Evolutionary conservation across 2,797 vertebrate species (phyloP).

Genomic region (Semaprochilodus insignis): DNA sequence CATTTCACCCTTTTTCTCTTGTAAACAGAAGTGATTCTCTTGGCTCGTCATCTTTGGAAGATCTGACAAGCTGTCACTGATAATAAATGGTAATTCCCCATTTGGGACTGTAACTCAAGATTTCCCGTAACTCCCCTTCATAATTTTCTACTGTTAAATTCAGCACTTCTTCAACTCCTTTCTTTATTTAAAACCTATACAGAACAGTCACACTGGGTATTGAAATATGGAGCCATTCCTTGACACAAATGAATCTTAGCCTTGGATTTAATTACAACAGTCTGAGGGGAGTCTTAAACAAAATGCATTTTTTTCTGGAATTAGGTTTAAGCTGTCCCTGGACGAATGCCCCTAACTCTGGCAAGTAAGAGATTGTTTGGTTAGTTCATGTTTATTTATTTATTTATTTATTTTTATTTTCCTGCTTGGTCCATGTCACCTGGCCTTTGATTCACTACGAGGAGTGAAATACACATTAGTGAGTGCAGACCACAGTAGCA

Average conservation of each 20-base stretch:
- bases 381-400: neutral
- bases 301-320: neutral
- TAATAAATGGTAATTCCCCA: conserved; percentile 85
- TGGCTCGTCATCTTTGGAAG: conserved; percentile 72
- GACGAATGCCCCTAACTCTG: neutral
- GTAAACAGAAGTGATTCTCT: conserved; percentile 53
- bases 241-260: neutral
- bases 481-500: neutral
- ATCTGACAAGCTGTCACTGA: conserved; percentile 85
- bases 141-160: conserved; percentile 75
- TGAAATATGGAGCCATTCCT: neutral
- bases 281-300: neutral
- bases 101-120: conserved; percentile 76
- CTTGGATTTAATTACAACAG: conserved; percentile 7
- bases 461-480: too few species aligned
- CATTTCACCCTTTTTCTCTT: conserved; percentile 62
- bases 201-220: neutral
- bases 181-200: conserved; percentile 28
- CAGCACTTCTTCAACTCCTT: conserved; percentile 30
- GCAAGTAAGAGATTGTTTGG: neutral
- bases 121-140: conserved; percentile 80
- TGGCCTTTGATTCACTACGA: neutral
- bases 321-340: neutral
- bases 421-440: neutral
- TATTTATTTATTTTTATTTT: neutral